Conservation (phyloP, 2,888 invertebrate species). For the Pycnomerus fuliginosus region DNA sequence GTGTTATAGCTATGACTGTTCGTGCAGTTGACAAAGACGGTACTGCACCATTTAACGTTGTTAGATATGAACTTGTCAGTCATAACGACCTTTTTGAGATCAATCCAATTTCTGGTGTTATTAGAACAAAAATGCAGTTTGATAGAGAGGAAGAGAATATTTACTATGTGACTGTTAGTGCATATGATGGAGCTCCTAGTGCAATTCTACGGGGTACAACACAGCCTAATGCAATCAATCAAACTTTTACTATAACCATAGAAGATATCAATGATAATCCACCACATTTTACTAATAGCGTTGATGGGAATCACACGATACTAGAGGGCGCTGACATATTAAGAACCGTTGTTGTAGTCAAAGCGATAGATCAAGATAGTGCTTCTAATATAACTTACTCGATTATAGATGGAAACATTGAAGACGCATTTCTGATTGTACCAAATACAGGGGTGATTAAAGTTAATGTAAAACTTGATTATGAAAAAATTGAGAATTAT, state of each 20-base stretch:
- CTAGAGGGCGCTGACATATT: conserved; percentile 83
- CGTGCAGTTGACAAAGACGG: conserved; percentile 85
- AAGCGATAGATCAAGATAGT: conserved; percentile 85
- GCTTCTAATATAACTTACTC: conserved; percentile 85
- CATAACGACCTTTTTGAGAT: conserved; percentile 74
- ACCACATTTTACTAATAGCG: conserved; percentile 79
- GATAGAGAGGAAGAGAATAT: conserved; percentile 83
- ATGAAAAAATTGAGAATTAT: conserved; percentile 82
- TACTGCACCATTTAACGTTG: conserved; percentile 78
- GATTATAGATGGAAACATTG: conserved; percentile 82
- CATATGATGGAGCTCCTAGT: conserved; percentile 87
- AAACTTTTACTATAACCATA: conserved; percentile 86
- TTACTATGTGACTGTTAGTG: conserved; percentile 82
- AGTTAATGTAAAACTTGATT: conserved; percentile 76
- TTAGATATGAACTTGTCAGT: conserved; percentile 73
- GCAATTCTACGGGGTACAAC: conserved; percentile 62
- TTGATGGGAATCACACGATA: conserved; percentile 73
- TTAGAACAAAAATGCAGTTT: conserved; percentile 77
- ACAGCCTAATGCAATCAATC: conserved; percentile 73
- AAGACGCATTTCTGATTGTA: conserved; percentile 83
- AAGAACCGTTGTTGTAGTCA: conserved; percentile 82
- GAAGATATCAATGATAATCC: conserved; percentile 96
- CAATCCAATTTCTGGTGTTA: conserved; percentile 82
- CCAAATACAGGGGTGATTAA: conserved; percentile 82
- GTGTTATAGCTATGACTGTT: conserved; percentile 83